Evolutionary conservation across 92 coral and sea anemone genomes (phyloP).

Genomic region (Umimayanthus kanabou): DNA sequence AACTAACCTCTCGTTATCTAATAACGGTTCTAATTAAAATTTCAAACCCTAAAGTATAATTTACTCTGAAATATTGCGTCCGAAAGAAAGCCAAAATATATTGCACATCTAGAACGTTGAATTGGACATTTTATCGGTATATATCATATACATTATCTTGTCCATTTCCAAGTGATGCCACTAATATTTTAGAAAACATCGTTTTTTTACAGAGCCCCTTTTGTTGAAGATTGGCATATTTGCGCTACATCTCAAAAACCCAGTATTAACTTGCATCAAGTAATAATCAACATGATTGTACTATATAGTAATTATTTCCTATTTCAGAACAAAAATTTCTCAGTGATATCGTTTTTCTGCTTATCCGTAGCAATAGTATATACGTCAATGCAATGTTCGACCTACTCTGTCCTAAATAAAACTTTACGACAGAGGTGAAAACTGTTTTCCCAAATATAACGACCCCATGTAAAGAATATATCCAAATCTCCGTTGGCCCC

Average conservation of each 20-base stretch:
- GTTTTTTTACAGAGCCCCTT: constrained; percentile 18
- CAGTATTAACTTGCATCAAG: constrained; percentile 6
- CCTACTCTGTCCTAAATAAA: constrained; percentile 32
- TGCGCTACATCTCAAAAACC: constrained; percentile 21
- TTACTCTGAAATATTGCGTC: no score
- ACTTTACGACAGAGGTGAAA: constrained; percentile 5
- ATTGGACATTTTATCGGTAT: not conserved
- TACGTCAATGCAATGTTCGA: constrained; percentile 6
- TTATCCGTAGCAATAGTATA: not conserved
- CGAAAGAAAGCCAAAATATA: not conserved
- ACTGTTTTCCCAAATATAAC: not conserved
- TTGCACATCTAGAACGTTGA: not conserved
- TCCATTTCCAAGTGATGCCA: not conserved
- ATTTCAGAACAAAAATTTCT: not conserved
- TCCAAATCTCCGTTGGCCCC: constrained; percentile 4
- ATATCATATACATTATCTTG: not conserved
- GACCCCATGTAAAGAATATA: not conserved
- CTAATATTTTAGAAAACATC: constrained; percentile 1
- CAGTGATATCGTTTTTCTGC: not conserved
- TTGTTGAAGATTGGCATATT: constrained; percentile 19
- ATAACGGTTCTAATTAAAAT: constrained; percentile 3
- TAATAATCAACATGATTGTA: not conserved
- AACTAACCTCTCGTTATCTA: not conserved
- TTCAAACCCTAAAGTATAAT: not conserved
- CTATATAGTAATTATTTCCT: not conserved